phyloP scores from a whole-genome alignment of 1,140 invertebrate species.

The Drosophila mauritiana region DNA sequence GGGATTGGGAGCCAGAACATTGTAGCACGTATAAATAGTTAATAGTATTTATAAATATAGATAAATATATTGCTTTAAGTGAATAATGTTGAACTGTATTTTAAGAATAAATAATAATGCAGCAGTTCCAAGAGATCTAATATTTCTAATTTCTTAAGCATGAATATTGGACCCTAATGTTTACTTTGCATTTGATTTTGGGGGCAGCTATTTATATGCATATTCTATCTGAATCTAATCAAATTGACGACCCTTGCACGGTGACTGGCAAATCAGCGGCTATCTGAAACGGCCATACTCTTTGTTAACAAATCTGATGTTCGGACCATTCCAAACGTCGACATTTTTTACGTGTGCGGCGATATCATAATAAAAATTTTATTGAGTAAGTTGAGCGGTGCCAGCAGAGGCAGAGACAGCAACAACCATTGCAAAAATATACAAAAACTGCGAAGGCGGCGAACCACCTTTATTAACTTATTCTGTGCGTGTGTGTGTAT shows the following conservation, averaged over 20 bases:
- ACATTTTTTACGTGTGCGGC: constrained; percentile 53
- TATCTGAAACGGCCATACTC: constrained; percentile 1
- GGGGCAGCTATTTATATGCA: not conserved
- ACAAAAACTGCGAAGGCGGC: constrained; percentile 39
- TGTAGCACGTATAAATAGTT: no score
- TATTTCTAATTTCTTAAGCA: no score
- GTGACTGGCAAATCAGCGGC: constrained; percentile 24
- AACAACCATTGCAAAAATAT: constrained; percentile 60
- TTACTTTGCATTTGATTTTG: no score
- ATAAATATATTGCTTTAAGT: no score
- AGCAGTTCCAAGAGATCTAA: no score
- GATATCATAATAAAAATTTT: constrained; percentile 84
- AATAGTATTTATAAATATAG: no score
- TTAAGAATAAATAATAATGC: no score
- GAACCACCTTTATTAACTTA: constrained; percentile 15
- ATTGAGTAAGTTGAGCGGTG: constrained; percentile 81
- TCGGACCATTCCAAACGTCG: constrained; percentile 8
- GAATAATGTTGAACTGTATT: no score
- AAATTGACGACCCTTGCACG: constrained; percentile 9
- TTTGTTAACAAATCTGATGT: constrained; percentile 28
- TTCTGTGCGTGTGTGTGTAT: constrained; percentile 3
- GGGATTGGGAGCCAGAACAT: no score
- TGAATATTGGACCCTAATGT: no score
- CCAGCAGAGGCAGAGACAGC: constrained; percentile 22
- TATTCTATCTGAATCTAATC: not conserved